Conservation (phyloP, 2,113 vertebrate species). For the Syngnathus typhle region DNA sequence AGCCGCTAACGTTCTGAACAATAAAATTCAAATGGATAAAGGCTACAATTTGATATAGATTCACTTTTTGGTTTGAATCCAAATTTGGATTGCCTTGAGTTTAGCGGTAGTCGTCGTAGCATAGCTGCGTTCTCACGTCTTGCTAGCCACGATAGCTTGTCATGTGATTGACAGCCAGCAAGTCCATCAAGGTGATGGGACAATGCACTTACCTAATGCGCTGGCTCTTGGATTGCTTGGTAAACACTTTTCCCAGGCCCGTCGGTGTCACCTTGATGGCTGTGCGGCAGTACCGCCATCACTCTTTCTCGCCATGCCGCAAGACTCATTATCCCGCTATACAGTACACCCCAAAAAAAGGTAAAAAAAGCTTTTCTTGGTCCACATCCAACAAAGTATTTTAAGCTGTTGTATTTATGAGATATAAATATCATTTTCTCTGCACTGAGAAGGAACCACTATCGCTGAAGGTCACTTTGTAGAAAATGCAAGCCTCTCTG, state of each 20-base stretch:
- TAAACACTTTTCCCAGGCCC: constrained; percentile 49
- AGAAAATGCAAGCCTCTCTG: background rate
- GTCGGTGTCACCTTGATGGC: constrained; percentile 61
- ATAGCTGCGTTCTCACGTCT: background rate
- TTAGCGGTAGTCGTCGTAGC: too few species aligned
- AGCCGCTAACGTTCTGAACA: too few species aligned
- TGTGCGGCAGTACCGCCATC: background rate
- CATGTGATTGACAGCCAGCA: constrained; percentile 39
- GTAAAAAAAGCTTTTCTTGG: background rate
- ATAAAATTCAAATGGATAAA: too few species aligned
- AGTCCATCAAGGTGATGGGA: constrained; percentile 36
- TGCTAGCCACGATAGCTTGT: constrained; percentile 3
- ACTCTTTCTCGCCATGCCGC: background rate
- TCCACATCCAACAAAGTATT: background rate
- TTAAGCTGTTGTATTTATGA: background rate
- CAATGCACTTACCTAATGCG: constrained; percentile 55
- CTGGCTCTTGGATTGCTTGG: constrained; percentile 48
- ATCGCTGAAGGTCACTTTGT: background rate
- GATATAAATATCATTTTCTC: background rate
- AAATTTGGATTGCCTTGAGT: background rate
- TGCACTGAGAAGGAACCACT: background rate
- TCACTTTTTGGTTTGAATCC: background rate
- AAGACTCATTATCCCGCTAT: constrained; percentile 14
- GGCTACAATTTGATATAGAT: background rate
- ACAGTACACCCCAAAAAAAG: background rate